These are phyloP conservation scores for Lochmaea crataegi DNA, from an alignment of 2,888 invertebrate genomes.

Conservation along the genomic window DNA sequence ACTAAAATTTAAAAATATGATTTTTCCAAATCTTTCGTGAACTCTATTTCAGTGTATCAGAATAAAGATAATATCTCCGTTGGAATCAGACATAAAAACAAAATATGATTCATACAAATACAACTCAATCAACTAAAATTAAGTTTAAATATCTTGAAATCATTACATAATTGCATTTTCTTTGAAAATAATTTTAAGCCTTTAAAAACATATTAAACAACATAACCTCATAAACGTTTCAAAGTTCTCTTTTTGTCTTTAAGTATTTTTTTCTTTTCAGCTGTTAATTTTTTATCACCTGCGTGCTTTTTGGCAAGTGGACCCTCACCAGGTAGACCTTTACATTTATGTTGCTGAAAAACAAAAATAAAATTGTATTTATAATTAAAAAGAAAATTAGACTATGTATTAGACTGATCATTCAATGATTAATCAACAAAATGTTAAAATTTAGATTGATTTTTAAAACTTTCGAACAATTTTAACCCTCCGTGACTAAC, in stretches of 20 bases:
- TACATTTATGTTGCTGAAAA: conserved; percentile 68
- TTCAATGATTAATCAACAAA: no score
- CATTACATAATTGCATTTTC: not conserved
- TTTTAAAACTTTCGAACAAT: no score
- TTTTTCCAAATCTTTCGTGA: no score
- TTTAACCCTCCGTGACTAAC: no score
- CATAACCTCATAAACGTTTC: conserved; percentile 80
- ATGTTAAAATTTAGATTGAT: no score
- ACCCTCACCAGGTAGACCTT: conserved; percentile 69
- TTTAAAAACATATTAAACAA: conserved; percentile 9
- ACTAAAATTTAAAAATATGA: not conserved
- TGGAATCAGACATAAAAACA: not conserved
- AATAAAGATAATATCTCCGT: no score
- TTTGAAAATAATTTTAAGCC: not conserved
- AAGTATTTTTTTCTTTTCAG: conserved; percentile 78
- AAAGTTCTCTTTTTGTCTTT: conserved; percentile 89
- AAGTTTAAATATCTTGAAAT: not conserved
- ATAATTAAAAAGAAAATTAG: conserved; percentile 15
- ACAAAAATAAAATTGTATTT: conserved; percentile 17
- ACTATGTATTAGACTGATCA: no score
- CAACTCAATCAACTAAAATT: not conserved
- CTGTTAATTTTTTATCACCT: conserved; percentile 75
- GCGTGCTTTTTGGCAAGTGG: conserved; percentile 88
- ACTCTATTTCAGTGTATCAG: not conserved
- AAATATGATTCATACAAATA: not conserved